These are phyloP conservation scores for Drepanosiphum platanoidis DNA, from an alignment of 2,888 invertebrate species.

Conservation along the genomic window DNA sequence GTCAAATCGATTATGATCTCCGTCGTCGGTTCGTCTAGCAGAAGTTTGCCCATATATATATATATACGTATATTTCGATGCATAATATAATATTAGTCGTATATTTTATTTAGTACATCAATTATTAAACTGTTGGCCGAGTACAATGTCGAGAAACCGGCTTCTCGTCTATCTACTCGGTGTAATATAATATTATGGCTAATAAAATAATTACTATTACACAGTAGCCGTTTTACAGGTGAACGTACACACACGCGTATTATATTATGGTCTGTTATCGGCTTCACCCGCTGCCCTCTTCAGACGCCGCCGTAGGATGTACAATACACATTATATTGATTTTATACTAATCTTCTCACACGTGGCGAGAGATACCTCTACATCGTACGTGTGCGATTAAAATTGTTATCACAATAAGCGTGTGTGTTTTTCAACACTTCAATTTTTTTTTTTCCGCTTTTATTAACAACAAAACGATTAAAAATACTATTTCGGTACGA, in stretches of 20 bases:
- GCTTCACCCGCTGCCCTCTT: background rate
- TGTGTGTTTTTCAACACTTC: background rate
- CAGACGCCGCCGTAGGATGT: background rate
- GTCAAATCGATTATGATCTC: background rate
- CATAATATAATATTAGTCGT: too few relatives aligned
- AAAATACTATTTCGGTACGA: too few relatives aligned
- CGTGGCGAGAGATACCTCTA: background rate
- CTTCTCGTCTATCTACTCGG: background rate
- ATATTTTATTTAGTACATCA: too few relatives aligned
- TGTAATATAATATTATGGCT: background rate
- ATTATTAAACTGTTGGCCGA: background rate
- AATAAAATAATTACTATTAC: slow-evolving; percentile 2
- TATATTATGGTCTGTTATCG: slow-evolving; percentile 9
- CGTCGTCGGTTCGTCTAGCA: background rate
- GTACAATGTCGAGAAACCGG: background rate
- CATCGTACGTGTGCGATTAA: background rate
- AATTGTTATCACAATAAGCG: background rate
- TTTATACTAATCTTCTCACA: slow-evolving; percentile 11
- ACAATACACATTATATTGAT: slow-evolving; percentile 24
- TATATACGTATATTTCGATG: too few relatives aligned
- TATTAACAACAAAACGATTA: background rate
- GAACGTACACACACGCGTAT: background rate
- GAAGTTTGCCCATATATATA: too few relatives aligned
- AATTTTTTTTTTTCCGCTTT: background rate
- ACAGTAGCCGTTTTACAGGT: background rate